These are phyloP conservation scores for Diuraphis noxia DNA, from an alignment of 1,140 invertebrate genomes.

Conservation along the genomic window DNA sequence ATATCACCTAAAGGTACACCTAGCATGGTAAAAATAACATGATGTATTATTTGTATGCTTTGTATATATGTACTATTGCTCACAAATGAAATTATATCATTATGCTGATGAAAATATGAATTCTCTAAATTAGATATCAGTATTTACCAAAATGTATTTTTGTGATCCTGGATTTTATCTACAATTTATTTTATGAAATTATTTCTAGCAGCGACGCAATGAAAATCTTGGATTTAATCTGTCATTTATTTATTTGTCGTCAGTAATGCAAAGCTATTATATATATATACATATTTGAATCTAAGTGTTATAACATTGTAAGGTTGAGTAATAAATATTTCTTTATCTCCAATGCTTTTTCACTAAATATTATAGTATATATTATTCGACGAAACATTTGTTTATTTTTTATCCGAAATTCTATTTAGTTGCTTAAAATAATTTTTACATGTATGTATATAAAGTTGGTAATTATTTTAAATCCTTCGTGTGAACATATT, in stretches of 20 bases:
- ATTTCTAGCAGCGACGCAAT: background rate
- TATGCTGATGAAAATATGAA: background rate
- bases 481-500: background rate
- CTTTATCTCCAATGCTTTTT: background rate
- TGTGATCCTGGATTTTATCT: background rate
- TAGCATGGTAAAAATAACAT: background rate
- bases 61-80: too few species aligned
- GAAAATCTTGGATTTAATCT: background rate
- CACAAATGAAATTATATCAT: too few species aligned
- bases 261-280: background rate
- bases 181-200: background rate
- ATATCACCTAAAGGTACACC: too few species aligned
- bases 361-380: background rate
- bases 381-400: too few species aligned
- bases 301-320: too few species aligned
- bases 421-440: background rate
- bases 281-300: background rate
- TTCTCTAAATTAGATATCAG: background rate
- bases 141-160: background rate
- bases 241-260: background rate
- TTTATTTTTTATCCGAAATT: background rate
- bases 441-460: too few species aligned
- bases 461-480: background rate
- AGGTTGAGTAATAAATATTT: background rate
- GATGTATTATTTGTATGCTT: background rate